phyloP scores from a whole-genome alignment of 2,797 vertebrate genomes.

The Cottoperca gobio region DNA sequence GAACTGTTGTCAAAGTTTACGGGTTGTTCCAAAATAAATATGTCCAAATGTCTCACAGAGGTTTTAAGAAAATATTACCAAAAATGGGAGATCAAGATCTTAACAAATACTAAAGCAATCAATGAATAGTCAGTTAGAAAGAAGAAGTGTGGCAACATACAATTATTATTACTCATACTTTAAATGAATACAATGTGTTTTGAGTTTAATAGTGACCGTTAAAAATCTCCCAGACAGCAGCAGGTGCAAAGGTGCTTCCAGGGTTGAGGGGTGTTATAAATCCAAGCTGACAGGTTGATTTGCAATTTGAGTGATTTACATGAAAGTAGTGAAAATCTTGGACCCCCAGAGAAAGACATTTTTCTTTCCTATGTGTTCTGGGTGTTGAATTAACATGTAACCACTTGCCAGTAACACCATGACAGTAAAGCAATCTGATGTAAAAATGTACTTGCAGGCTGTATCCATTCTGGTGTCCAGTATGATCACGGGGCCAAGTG shows the following conservation, averaged over 20 bases:
- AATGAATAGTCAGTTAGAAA: not conserved
- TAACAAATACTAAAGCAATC: not conserved
- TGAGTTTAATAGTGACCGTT: not conserved
- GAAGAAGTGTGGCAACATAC: not conserved
- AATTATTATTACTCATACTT: not conserved
- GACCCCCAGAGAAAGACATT: not conserved
- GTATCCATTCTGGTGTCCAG: slow-evolving; percentile 65
- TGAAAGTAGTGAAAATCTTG: not conserved
- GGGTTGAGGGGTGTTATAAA: not conserved
- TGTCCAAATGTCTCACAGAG: not conserved
- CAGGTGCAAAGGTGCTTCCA: slow-evolving; percentile 9
- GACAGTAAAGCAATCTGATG: not conserved
- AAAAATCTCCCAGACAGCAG: not conserved
- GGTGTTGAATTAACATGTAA: not conserved
- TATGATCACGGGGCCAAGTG: slow-evolving; percentile 77
- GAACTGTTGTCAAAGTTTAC: not conserved
- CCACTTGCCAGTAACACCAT: not conserved
- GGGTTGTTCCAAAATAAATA: not conserved
- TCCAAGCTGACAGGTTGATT: not conserved
- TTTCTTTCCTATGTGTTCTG: not conserved
- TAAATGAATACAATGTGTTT: not conserved
- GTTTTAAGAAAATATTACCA: not conserved
- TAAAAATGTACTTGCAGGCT: slow-evolving; percentile 73
- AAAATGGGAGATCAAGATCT: not conserved
- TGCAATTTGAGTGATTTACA: not conserved